Percentiles rank a stretch among this genome's conserved stretches.
Evolutionary conservation across 2,797 vertebrate species (phyloP).

Genomic region (Xenopus petersii): DNA sequence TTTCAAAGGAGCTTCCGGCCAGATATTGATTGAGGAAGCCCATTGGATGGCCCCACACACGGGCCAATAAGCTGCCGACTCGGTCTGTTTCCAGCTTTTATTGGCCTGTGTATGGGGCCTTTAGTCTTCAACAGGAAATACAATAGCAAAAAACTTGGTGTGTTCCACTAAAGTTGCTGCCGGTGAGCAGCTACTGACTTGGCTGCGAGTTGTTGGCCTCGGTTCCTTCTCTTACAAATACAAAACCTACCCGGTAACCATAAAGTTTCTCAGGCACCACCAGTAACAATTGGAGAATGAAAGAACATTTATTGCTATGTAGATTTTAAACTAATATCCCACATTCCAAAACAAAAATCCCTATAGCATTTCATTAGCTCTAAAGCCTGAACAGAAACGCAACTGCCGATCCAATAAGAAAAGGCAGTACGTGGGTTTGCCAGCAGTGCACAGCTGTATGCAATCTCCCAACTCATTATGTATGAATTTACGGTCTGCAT

Average conservation of each 20-base stretch:
- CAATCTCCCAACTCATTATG: slow-evolving; percentile 13
- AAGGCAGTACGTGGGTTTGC: neutral
- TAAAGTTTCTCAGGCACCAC: neutral
- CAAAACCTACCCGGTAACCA: neutral
- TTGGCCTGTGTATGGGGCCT: neutral
- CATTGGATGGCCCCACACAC: too few species aligned
- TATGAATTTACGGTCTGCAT: slow-evolving; percentile 9
- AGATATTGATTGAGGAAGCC: too few species aligned
- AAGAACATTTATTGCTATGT: neutral
- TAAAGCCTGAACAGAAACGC: neutral
- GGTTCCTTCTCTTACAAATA: neutral
- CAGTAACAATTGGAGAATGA: neutral
- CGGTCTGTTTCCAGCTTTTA: too few species aligned
- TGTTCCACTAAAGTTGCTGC: neutral
- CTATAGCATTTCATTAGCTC: neutral
- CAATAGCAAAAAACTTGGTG: neutral
- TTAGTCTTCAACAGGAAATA: neutral
- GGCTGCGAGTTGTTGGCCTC: neutral
- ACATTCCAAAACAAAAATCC: neutral
- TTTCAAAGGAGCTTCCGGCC: too few species aligned
- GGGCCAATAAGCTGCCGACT: too few species aligned
- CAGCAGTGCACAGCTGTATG: slow-evolving; percentile 15
- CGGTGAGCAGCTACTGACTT: slow-evolving; percentile 7
- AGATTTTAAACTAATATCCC: neutral
- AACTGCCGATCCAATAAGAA: neutral